Base-by-base conservation (phyloP, 64 coral and sea anemone species). In the Porites lutea region DNA sequence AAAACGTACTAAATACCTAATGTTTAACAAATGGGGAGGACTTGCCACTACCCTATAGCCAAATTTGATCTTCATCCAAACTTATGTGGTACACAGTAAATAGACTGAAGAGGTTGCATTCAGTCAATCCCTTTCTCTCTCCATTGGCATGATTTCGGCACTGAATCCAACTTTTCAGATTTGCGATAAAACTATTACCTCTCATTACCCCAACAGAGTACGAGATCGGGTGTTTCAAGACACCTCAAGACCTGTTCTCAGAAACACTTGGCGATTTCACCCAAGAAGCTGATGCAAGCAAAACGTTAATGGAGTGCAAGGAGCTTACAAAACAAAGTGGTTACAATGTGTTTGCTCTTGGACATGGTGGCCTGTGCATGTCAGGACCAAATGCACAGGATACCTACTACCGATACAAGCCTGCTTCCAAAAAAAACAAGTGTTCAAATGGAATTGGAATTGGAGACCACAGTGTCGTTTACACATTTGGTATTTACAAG, bases 201-300 rank as follows among this genome's bases (percentile, higher is more conserved):
- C 13, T 44, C 43, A 2, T 48, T 61, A 49, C 13, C 21, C 4
- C 52, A 21, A 1, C 63, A 84, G 81, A 50, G 13, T 52, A 84
- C 19, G 16, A 16, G 49, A 84, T 84, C 46, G 81, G 81, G 4
- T 84, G 81, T 69, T 84, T 84, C 15, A 84, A 49, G 63, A 67
- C 61, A 2, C 61, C 81, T 4, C 6, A 3, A 13, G 63, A 18
- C 62, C 20, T 84, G 18, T 84, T 84, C 47, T 84, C 81, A 22
- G 63, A 84, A 16, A 84, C 81, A 2, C 63, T 84, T 7, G 81
- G 62, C 22, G 81, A 84, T 44, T 84, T 84, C 18, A 84, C 18
- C 67, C 61, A 50, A 21, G 81, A 67, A 14, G 2, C 63, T 8
- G 62, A 84, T 16, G 46, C 81, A n/a, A 16, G 19, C 59, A 6